A percentile compares a stretch with the other conserved stretches of the same genome.
Conservation (phyloP, 2,797 vertebrate genomes). For the Orestias chungarensis region DNA sequence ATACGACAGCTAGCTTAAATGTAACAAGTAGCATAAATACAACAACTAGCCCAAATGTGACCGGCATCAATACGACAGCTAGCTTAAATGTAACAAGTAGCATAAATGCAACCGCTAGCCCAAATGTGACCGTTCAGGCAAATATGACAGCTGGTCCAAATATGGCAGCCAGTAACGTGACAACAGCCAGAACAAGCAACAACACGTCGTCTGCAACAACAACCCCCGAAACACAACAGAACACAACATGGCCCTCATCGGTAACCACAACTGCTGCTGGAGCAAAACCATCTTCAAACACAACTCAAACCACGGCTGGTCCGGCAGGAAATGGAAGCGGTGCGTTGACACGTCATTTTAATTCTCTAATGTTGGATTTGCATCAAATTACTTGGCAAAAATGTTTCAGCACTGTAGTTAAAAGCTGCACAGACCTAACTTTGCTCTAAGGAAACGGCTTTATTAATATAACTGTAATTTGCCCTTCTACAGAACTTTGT, state of each 20-base stretch:
- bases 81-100: background rate
- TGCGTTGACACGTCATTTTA: slow-evolving; percentile 7
- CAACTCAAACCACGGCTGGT: background rate
- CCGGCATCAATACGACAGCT: no score
- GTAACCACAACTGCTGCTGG: slow-evolving; percentile 3
- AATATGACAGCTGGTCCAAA: background rate
- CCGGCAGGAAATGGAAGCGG: slow-evolving; percentile 20
- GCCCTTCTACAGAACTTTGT: background rate
- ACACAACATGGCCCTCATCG: slow-evolving; percentile 7
- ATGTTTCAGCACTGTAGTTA: background rate
- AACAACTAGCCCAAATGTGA: background rate
- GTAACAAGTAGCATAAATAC: background rate
- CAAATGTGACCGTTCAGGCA: background rate
- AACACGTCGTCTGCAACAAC: slow-evolving; percentile 9
- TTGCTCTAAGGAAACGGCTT: background rate
- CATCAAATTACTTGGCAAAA: background rate
- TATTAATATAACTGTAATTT: background rate
- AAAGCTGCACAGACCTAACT: no score
- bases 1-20: background rate
- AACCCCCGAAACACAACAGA: slow-evolving; percentile 18
- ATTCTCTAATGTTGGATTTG: background rate
- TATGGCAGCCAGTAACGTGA: background rate
- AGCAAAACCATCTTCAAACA: background rate
- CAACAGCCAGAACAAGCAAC: slow-evolving; percentile 10
- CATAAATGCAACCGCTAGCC: background rate